Evolutionary conservation across 2,113 vertebrate species (phyloP), one percentile per base, ranked within the genome.

Genomic region (Nerophis ophidion): DNA sequence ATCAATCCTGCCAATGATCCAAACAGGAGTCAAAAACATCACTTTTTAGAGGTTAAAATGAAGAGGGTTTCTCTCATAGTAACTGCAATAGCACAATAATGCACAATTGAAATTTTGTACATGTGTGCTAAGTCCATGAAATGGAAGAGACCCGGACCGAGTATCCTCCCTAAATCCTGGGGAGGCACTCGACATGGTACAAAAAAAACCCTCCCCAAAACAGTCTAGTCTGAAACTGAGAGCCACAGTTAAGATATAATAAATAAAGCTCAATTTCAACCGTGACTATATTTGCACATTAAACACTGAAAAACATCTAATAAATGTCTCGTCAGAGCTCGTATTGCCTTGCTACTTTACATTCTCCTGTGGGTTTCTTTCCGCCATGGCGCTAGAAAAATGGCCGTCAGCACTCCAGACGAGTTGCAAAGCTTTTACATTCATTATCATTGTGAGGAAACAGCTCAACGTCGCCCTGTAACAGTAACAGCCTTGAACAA

Each of bases 341-440:
- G 34, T 14, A 58, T 50, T 36, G 35, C 38, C 63, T 44, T n/a
- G 5, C 49, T 65, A 58, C 54, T 33, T 44, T 42, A 56, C 54
- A 56, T 42, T 42, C 40, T 16, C n/a, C 54, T 4, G 16, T 12
- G 16, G 26, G 60, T 66, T 59, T 60, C 42, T 54, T 36, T n/a
- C 54, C 9, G 12, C 40, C 12, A 44, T 44, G 10, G 40, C 10
- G 49, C 66, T 48, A 53, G n/a, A 47, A 60, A 70, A 75, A 80
- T 49, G 10, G 65, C 46, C 4, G 45, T 68, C 70, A 79, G 77
- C 61, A 71, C 34, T 56, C 54, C 16, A 15, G 38, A 26, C 14
- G 65, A 52, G 45, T 67, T 72, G 66, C 47, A 9, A 65, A 72
- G 75, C 78, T 45, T 49, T 75, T 84, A 88, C 84, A 87, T 84